Evolutionary conservation across 2,888 invertebrate genomes (phyloP), one percentile per base, ranked within the genome.

Genomic region (Patella pellucida): DNA sequence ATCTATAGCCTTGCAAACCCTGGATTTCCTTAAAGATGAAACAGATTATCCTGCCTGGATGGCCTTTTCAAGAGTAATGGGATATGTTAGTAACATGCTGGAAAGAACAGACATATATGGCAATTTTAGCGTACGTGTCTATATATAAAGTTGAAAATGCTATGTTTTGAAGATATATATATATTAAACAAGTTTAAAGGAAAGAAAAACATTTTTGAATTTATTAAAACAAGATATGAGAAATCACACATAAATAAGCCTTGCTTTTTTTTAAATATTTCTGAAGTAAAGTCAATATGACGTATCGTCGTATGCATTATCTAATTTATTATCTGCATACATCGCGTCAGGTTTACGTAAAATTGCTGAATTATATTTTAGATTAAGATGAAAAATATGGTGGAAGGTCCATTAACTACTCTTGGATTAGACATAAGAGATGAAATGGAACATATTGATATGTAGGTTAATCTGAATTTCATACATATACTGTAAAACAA

Each of bases 1-100:
- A 74, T 76, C 84, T 12, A 82, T 87, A 1, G 87, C 90, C 1
- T 71, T 82, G 54, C 31, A 72, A 12, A 74, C 74, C 12, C 23
- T 81, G 41, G 75, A 78, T 15, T 81, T 80, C 56, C 78, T 83
- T 14, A 23, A 70, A 12, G 70, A 74, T 5, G 83, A 83, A 50
- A n/a, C 56, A 50, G 79, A 80, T 67, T 82, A 79, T 68, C 72
- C 78, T 1, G 80, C 82, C 0, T 83, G 82, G 83, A 62, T 68
- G 23, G 71, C 79, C 2, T 80, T 81, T 31, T 50, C 74, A 0
- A 54, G 68, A 16, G 82, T 79, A 67, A 69, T 83, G n/a, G 56
- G 68, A 1, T 79, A 80, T 52, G 67, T 82, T 12, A 76, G 77
- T 16, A 52, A 68, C 50, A 78, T 91, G 84, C 54, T 83, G n/a